phyloP scores from a whole-genome alignment of 2,113 vertebrate genomes.

The Melanocharis versteri region DNA sequence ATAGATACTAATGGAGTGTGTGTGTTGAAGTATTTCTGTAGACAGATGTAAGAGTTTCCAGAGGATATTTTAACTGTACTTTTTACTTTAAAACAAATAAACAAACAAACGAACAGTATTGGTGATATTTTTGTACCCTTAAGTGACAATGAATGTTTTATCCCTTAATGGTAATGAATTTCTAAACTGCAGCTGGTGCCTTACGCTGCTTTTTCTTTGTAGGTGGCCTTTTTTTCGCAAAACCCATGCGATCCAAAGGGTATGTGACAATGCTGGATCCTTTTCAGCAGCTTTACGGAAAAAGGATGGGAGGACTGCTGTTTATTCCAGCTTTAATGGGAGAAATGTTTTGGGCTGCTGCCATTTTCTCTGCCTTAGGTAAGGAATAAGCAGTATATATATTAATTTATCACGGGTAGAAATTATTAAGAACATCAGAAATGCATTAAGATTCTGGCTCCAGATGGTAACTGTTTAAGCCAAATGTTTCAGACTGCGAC shows the following conservation, averaged over 20 bases:
- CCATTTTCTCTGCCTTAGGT: constrained; percentile 96
- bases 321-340: constrained; percentile 97
- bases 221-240: constrained; percentile 98
- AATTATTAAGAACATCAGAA: neutral
- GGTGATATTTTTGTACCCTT: neutral
- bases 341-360: constrained; percentile 99
- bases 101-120: neutral
- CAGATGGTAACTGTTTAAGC: neutral
- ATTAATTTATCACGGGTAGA: neutral
- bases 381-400: constrained; percentile 30
- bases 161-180: neutral
- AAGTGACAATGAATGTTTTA: neutral
- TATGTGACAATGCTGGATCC: constrained; percentile 98
- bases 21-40: neutral
- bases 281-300: constrained; percentile 94
- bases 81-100: neutral
- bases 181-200: neutral
- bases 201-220: constrained; percentile 1
- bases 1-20: neutral
- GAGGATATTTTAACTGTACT: neutral
- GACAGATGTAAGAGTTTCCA: neutral
- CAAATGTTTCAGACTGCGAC: neutral
- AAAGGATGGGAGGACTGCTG: constrained; percentile 93
- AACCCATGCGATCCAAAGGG: constrained; percentile 93
- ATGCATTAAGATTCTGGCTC: neutral